Evolutionary conservation across 2,888 invertebrate species (phyloP).

Genomic region (Patella pellucida): DNA sequence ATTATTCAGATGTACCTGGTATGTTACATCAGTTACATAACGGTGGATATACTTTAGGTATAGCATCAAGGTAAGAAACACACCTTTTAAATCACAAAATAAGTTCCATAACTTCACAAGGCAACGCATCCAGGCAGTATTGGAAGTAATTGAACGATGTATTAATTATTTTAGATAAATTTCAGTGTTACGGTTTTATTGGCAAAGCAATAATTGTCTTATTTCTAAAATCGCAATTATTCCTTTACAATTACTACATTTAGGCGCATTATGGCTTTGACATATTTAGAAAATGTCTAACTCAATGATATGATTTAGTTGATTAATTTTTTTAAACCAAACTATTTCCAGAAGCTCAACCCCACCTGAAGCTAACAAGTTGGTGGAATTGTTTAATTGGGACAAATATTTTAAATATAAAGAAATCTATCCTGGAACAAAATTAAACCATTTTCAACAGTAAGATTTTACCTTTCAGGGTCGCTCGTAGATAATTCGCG

Average conservation of each 20-base stretch:
- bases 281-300: constrained; percentile 26
- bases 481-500: too few species aligned
- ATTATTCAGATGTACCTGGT: constrained; percentile 77
- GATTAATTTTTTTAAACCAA: not conserved
- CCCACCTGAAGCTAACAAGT: constrained; percentile 74
- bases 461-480: constrained; percentile 31
- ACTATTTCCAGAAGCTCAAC: constrained; percentile 47
- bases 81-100: too few species aligned
- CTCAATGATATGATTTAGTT: not conserved
- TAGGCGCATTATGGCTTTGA: too few species aligned
- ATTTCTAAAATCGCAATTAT: too few species aligned
- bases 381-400: constrained; percentile 78
- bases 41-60: constrained; percentile 76
- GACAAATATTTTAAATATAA: constrained; percentile 77
- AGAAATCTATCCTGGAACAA: constrained; percentile 80
- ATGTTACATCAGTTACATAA: constrained; percentile 75
- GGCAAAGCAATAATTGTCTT: too few species aligned
- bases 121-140: too few species aligned
- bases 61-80: constrained; percentile 76
- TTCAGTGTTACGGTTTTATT: too few species aligned
- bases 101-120: too few species aligned
- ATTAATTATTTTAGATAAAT: not conserved
- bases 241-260: too few species aligned
- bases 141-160: not conserved
- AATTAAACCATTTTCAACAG: constrained; percentile 76